Evolutionary conservation across 2,888 invertebrate species (phyloP).

Genomic region (Aleiodes leptofemur): DNA sequence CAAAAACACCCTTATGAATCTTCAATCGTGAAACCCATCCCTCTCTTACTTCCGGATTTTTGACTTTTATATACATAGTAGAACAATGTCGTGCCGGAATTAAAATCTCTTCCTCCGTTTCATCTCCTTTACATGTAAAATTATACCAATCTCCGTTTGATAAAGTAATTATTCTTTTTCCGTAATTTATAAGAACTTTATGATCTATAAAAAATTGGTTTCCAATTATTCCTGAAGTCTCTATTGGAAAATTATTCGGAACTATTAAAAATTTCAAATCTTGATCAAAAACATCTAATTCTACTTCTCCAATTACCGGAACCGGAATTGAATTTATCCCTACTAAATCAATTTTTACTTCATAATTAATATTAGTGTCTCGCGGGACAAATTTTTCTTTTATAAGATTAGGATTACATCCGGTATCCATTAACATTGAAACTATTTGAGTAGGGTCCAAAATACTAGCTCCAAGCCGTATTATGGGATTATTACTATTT

Average conservation of each 20-base stretch:
- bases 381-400: slow-evolving; percentile 37
- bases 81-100: no score
- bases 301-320: slow-evolving; percentile 31
- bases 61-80: no score
- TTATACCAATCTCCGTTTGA: not conserved
- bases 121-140: no score
- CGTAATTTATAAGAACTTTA: slow-evolving; percentile 39
- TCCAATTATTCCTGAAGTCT: slow-evolving; percentile 44
- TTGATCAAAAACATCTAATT: slow-evolving; percentile 15
- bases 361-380: no score
- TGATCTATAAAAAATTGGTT: slow-evolving; percentile 38
- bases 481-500: no score
- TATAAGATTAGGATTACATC: slow-evolving; percentile 46
- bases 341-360: no score
- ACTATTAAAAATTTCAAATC: slow-evolving; percentile 41
- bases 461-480: not conserved
- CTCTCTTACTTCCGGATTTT: no score
- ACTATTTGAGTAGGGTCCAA: slow-evolving; percentile 3
- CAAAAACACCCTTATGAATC: no score
- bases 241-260: slow-evolving; percentile 43
- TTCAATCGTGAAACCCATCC: no score
- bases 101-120: no score
- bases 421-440: slow-evolving; percentile 43
- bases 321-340: no score
- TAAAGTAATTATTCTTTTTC: slow-evolving; percentile 18